phyloP scores from a whole-genome alignment of 2,888 invertebrate genomes.

The Nebria salina region DNA sequence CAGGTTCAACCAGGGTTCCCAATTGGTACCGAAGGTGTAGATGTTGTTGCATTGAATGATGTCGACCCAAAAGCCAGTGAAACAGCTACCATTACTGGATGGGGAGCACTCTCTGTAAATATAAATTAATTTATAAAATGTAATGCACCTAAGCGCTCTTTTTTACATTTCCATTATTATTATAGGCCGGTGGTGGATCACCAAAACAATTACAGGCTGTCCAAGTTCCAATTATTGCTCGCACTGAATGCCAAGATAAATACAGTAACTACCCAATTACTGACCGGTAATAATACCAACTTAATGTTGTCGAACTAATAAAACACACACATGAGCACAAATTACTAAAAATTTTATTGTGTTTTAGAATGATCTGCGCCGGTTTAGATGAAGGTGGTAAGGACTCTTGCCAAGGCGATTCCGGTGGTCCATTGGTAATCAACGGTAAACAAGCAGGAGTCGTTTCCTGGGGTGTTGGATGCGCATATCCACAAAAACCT shows the following conservation, averaged over 20 bases:
- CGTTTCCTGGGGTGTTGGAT: slow-evolving; percentile 27
- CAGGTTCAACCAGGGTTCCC: slow-evolving; percentile 3
- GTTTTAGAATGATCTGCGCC: slow-evolving; percentile 28
- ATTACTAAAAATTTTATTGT: too few relatives aligned
- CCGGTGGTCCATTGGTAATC: slow-evolving; percentile 25
- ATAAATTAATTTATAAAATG: not conserved
- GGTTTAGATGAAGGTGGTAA: slow-evolving; percentile 17
- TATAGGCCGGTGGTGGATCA: slow-evolving; percentile 2
- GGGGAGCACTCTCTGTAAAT: slow-evolving; percentile 11
- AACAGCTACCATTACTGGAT: not conserved
- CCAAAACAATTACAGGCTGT: slow-evolving; percentile 19
- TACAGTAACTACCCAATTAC: slow-evolving; percentile 3
- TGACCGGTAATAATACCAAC: not conserved
- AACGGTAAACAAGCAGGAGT: slow-evolving; percentile 12
- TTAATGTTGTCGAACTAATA: not conserved
- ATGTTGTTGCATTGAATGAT: not conserved
- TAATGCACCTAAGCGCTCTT: not conserved
- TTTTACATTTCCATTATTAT: not conserved
- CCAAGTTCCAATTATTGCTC: slow-evolving; percentile 15
- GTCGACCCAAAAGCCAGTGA: not conserved
- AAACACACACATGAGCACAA: not conserved
- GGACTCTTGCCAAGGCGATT: slow-evolving; percentile 27
- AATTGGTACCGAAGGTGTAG: not conserved
- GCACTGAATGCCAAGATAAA: slow-evolving; percentile 14
- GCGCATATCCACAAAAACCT: not conserved